phyloP scores from a whole-genome alignment of 1,140 invertebrate genomes.

The Mycetomoellerius zeteki region DNA sequence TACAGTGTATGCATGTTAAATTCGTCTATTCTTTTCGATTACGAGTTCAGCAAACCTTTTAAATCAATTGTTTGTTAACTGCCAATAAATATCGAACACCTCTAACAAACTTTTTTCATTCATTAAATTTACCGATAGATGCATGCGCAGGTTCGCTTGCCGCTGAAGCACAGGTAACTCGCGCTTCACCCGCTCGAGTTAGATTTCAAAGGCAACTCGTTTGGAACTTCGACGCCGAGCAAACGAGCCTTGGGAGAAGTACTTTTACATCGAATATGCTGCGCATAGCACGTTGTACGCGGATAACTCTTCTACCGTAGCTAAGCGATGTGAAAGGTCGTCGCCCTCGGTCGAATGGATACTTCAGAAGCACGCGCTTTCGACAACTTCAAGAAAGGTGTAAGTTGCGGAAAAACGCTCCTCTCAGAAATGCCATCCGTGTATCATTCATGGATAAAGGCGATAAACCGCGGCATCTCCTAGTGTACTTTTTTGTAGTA shows the following conservation, averaged over 20 bases:
- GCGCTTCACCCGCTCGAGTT: slow-evolving; percentile 29
- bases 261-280: slow-evolving; percentile 60
- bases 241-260: slow-evolving; percentile 61
- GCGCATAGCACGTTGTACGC: slow-evolving; percentile 40
- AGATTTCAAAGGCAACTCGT: slow-evolving; percentile 63
- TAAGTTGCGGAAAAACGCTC: slow-evolving; percentile 40
- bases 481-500: slow-evolving; percentile 19
- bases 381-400: slow-evolving; percentile 53
- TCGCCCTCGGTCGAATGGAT: slow-evolving; percentile 11
- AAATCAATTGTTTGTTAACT: slow-evolving; percentile 23
- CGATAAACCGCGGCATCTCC: slow-evolving; percentile 35
- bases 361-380: slow-evolving; percentile 56
- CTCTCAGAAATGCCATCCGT: slow-evolving; percentile 24
- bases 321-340: slow-evolving; percentile 43
- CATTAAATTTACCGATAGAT: slow-evolving; percentile 34
- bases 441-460: slow-evolving; percentile 33
- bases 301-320: slow-evolving; percentile 46
- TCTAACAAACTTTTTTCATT: slow-evolving; percentile 45
- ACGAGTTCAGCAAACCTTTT: too few relatives aligned
- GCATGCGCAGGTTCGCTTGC: neutral
- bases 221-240: slow-evolving; percentile 60
- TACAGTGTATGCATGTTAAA: neutral
- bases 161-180: slow-evolving; percentile 16
- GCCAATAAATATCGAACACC: slow-evolving; percentile 5
- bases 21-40: neutral